Percentiles rank a stretch among this genome's conserved stretches.
Evolutionary conservation across 92 coral and sea anemone genomes (phyloP).

Genomic region (Pocillopora grandis): DNA sequence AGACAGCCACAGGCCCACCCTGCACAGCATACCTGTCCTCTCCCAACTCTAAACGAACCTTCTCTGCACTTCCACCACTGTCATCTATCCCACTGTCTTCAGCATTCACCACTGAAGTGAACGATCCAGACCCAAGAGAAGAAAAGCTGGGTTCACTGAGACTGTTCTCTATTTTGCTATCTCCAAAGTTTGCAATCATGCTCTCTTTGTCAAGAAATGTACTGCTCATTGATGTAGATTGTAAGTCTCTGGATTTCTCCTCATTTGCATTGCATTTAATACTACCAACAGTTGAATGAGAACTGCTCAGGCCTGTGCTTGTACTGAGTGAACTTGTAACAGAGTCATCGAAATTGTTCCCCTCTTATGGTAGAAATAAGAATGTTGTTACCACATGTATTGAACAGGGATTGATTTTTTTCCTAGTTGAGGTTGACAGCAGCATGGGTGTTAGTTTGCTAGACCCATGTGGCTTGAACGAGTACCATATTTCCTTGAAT

Average conservation of each 20-base stretch:
- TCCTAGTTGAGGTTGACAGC: too few relatives aligned
- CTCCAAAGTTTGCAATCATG: conserved; percentile 38
- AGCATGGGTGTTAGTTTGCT: too few relatives aligned
- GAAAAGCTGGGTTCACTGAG: conserved; percentile 29
- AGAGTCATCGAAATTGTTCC: conserved; percentile 26
- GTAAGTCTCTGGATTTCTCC: conserved; percentile 1
- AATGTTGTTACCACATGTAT: background rate
- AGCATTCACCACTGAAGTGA: conserved; percentile 11
- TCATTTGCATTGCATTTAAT: background rate
- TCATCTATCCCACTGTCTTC: conserved; percentile 72
- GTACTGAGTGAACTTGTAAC: conserved; percentile 34
- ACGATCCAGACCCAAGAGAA: conserved; percentile 2
- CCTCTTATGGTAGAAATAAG: conserved; percentile 5
- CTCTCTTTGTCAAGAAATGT: conserved; percentile 38
- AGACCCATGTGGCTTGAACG: too few relatives aligned
- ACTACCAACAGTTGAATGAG: conserved; percentile 38
- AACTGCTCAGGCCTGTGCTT: conserved; percentile 40
- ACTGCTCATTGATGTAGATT: conserved; percentile 9
- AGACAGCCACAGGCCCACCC: conserved; percentile 15
- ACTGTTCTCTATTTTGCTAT: conserved; percentile 27
- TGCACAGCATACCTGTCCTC: background rate
- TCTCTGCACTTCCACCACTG: conserved; percentile 47
- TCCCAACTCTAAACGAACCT: conserved; percentile 31
- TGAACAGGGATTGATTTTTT: too few relatives aligned
- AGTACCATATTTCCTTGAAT: too few relatives aligned